Conservation (phyloP, 1,140 invertebrate species). For the Oreohelix idahoensis region DNA sequence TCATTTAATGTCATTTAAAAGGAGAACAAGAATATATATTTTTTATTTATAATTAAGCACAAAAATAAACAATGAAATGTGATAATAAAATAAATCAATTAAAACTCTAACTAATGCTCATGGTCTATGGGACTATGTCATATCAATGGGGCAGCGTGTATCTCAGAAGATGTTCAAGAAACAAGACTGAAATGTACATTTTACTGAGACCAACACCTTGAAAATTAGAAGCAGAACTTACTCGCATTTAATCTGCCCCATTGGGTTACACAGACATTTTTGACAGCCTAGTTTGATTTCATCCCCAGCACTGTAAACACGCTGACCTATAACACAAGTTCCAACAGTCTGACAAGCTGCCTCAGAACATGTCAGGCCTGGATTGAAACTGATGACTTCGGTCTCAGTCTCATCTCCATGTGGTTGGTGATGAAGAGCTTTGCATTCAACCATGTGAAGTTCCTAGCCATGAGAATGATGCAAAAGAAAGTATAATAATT, state of each 20-base stretch:
- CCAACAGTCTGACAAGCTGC: slow-evolving; percentile 51
- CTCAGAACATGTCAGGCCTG: slow-evolving; percentile 60
- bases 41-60: no score
- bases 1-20: no score
- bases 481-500: no score
- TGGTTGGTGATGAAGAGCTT: slow-evolving; percentile 58
- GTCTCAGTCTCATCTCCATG: slow-evolving; percentile 47
- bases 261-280: slow-evolving; percentile 60
- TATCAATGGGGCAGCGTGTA: no score
- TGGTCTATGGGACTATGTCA: no score
- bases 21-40: no score
- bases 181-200: no score
- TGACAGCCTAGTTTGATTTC: slow-evolving; percentile 59
- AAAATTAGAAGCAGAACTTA: slow-evolving; percentile 46
- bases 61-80: no score
- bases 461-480: slow-evolving; percentile 46
- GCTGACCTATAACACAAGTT: slow-evolving; percentile 54
- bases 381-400: slow-evolving; percentile 65
- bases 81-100: no score
- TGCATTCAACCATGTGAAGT: slow-evolving; percentile 59
- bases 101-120: no score
- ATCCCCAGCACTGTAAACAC: slow-evolving; percentile 52
- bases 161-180: no score
- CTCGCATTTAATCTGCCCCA: slow-evolving; percentile 59
- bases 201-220: no score